Conservation (phyloP, 2,113 vertebrate species). For the Muscicapa adusta region DNA sequence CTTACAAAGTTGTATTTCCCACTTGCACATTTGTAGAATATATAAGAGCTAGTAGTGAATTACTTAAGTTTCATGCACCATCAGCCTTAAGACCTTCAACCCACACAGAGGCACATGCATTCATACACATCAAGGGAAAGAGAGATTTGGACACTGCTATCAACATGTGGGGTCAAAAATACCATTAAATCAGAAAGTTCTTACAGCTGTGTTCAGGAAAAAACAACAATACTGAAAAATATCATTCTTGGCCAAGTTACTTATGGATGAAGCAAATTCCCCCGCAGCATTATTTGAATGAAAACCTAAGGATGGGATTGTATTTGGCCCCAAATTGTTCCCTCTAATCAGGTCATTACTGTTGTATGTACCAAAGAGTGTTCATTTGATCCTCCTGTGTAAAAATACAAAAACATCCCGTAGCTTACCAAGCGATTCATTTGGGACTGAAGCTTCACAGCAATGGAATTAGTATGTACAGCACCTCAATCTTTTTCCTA, state of each 20-base stretch:
- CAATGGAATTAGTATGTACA: conserved; percentile 23
- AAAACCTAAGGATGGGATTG: background rate
- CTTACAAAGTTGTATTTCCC: background rate
- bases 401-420: conserved; percentile 70
- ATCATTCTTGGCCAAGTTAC: conserved; percentile 56
- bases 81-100: conserved; percentile 63
- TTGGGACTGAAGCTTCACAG: conserved; percentile 53
- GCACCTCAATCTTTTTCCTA: conserved; percentile 41
- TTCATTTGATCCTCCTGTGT: conserved; percentile 65
- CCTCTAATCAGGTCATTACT: conserved; percentile 27
- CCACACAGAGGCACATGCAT: background rate
- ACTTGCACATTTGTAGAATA: conserved; percentile 31
- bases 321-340: conserved; percentile 32
- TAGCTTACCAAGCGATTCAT: conserved; percentile 53
- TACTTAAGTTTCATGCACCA: conserved; percentile 55
- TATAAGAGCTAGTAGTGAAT: conserved; percentile 39
- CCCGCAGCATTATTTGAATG: background rate
- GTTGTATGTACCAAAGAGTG: background rate
- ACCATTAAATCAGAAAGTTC: conserved; percentile 59
- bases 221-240: conserved; percentile 60
- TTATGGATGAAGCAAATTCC: conserved; percentile 46
- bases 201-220: conserved; percentile 61
- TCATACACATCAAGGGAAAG: conserved; percentile 54
- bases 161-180: conserved; percentile 64
- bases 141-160: conserved; percentile 70